Conservation (phyloP, 2,797 vertebrate species). For the Psittacula derbiana region DNA sequence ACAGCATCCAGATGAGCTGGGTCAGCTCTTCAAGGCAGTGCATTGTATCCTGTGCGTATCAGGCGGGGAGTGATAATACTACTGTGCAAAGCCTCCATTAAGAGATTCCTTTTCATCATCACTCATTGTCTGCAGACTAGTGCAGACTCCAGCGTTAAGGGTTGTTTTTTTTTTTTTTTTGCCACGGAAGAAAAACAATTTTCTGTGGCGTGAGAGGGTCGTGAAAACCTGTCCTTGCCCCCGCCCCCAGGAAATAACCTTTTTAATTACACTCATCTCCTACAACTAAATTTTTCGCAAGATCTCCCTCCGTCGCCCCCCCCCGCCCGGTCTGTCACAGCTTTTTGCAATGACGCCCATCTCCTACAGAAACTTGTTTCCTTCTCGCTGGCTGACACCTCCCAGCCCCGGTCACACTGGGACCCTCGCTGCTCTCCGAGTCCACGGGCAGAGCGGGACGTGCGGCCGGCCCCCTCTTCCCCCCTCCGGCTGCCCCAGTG, state of each 20-base stretch:
- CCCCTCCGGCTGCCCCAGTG: neutral
- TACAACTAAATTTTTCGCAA: neutral
- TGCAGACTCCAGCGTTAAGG: neutral
- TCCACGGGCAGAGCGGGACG: neutral
- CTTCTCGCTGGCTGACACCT: neutral
- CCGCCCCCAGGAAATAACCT: neutral
- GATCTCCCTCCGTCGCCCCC: neutral
- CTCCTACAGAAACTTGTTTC: neutral
- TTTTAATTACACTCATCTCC: neutral
- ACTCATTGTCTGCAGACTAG: neutral
- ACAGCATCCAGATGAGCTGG: neutral
- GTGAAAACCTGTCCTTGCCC: neutral
- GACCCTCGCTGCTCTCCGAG: neutral
- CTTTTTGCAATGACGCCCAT: neutral
- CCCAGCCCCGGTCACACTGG: too few species aligned
- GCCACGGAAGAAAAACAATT: neutral
- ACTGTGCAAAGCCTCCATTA: neutral
- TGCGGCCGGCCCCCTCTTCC: neutral
- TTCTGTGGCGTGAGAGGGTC: neutral
- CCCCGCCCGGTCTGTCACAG: neutral
- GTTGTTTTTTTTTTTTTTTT: neutral
- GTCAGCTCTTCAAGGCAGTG: neutral
- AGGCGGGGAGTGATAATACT: neutral
- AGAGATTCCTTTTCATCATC: neutral
- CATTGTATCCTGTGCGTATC: neutral